Conservation (phyloP, 2,797 vertebrate genomes). For the Notolabrus celidotus region DNA sequence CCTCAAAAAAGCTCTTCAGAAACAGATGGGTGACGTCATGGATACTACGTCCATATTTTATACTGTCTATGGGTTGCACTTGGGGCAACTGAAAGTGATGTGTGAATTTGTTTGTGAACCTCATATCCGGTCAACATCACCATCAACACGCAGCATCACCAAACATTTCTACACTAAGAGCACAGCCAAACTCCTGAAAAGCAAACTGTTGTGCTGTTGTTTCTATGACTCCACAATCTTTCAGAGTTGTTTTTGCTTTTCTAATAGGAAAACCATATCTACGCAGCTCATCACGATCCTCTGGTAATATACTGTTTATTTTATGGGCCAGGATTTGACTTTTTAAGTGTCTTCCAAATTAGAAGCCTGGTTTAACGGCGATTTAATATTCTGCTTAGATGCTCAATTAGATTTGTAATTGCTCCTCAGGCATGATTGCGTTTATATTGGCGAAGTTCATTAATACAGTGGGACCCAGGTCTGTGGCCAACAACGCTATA, state of each 20-base stretch:
- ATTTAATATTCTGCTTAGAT: conserved; percentile 85
- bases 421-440: conserved; percentile 82
- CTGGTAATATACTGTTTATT: conserved; percentile 69
- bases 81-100: no score
- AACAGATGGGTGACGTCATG: no score
- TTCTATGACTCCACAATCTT: conserved; percentile 27
- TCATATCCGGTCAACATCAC: no score
- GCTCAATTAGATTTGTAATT: conserved; percentile 85
- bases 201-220: conserved; percentile 36
- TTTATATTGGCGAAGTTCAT: conserved; percentile 83
- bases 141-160: no score
- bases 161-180: no score
- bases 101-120: no score
- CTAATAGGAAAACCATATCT: neutral
- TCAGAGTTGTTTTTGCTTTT: conserved; percentile 35
- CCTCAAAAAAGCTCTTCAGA: no score
- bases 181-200: neutral
- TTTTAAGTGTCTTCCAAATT: conserved; percentile 81
- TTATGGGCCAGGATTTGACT: conserved; percentile 76
- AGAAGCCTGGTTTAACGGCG: conserved; percentile 73
- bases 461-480: conserved; percentile 76
- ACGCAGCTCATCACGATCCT: conserved; percentile 32
- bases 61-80: no score
- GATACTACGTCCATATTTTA: no score
- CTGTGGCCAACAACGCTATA: conserved; percentile 77